Percentiles rank a stretch among this genome's conserved stretches.
phyloP scores from a whole-genome alignment of 2,888 invertebrate species.

The Drosophila vallismaia region DNA sequence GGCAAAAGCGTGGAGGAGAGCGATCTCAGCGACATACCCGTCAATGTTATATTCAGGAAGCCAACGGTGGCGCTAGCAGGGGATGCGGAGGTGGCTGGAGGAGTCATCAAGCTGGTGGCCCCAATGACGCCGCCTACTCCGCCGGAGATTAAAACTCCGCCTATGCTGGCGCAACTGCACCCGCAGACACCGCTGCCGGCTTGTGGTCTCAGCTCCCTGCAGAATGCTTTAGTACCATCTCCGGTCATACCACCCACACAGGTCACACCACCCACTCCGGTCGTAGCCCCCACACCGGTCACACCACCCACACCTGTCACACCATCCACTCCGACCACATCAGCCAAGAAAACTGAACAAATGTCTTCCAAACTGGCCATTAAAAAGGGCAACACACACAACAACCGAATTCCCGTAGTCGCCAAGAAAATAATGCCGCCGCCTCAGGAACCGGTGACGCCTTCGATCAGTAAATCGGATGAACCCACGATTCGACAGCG shows the following conservation, averaged over 20 bases:
- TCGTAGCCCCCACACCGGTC: conserved; percentile 9
- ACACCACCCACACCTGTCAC: background rate
- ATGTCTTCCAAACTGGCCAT: conserved; percentile 76
- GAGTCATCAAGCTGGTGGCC: conserved; percentile 48
- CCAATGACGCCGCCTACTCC: conserved; percentile 59
- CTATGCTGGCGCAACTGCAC: conserved; percentile 31
- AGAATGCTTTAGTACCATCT: conserved; percentile 21
- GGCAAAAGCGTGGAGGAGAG: conserved; percentile 60
- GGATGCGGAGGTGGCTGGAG: conserved; percentile 35
- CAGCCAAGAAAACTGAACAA: conserved; percentile 60
- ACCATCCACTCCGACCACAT: conserved; percentile 7
- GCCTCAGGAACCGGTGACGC: conserved; percentile 8
- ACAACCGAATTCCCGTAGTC: conserved; percentile 21
- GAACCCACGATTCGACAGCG: conserved; percentile 30
- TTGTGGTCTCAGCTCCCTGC: conserved; percentile 47
- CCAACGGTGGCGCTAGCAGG: conserved; percentile 46
- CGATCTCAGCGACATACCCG: conserved; percentile 82
- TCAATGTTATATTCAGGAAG: conserved; percentile 82
- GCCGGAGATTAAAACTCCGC: conserved; percentile 75
- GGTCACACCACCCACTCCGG: background rate
- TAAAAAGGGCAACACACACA: conserved; percentile 45
- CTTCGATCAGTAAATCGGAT: conserved; percentile 1
- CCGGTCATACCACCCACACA: background rate
- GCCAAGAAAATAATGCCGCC: conserved; percentile 23
- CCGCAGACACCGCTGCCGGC: conserved; percentile 20